Percentiles rank a stretch among this genome's conserved stretches.
Conservation (phyloP, 2,888 invertebrate species). For the Harpagoxenus sublaevis region DNA sequence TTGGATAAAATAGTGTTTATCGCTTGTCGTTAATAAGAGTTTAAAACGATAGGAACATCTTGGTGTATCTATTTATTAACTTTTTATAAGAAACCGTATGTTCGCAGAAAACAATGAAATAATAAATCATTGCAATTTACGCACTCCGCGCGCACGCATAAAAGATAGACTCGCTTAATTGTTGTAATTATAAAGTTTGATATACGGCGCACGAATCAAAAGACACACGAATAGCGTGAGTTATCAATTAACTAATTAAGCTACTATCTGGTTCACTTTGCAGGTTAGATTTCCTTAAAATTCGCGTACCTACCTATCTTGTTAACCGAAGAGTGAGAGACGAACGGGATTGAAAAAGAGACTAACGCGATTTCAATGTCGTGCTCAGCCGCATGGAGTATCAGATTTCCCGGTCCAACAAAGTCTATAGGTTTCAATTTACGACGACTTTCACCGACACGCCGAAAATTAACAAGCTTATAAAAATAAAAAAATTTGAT, state of each 20-base stretch:
- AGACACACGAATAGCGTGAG: neutral
- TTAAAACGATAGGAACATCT: neutral
- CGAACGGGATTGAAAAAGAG: conserved; percentile 22
- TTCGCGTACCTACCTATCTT: neutral
- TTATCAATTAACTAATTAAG: conserved; percentile 11
- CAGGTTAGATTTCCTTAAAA: neutral
- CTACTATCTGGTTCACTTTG: conserved; percentile 1
- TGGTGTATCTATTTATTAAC: neutral
- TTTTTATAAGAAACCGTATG: neutral
- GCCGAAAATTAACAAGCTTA: neutral
- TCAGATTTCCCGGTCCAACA: conserved; percentile 38
- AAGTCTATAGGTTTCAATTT: conserved; percentile 29
- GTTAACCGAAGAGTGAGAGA: neutral
- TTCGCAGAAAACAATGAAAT: neutral
- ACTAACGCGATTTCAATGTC: neutral
- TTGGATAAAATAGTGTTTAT: neutral
- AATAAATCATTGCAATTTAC: neutral
- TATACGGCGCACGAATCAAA: neutral
- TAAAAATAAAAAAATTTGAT: conserved; percentile 23
- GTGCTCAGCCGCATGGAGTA: conserved; percentile 9
- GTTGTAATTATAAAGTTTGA: neutral
- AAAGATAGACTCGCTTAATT: neutral
- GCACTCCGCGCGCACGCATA: neutral
- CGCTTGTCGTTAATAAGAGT: neutral
- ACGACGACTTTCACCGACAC: neutral